Evolutionary conservation across 2,113 vertebrate genomes (phyloP).

Genomic region (Gobio gobio): DNA sequence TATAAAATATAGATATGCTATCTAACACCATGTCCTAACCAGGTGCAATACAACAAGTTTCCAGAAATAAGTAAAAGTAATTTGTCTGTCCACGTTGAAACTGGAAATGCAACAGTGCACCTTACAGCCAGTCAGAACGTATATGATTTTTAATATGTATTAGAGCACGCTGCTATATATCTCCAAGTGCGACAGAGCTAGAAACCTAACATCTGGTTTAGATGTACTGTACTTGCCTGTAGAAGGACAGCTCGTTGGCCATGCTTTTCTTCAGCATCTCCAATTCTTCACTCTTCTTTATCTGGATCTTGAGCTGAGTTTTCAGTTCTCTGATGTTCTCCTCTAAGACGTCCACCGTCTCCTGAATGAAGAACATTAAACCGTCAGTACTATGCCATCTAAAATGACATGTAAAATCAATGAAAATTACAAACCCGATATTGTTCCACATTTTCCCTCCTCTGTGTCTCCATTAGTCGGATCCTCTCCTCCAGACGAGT

Average conservation of each 20-base stretch:
- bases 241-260: slow-evolving; percentile 79
- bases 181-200: background rate
- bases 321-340: slow-evolving; percentile 84
- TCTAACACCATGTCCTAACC: background rate
- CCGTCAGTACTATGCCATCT: background rate
- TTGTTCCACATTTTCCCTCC: slow-evolving; percentile 82
- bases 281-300: slow-evolving; percentile 85
- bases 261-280: slow-evolving; percentile 83
- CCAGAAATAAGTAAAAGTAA: background rate
- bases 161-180: background rate
- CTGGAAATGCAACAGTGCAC: background rate
- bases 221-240: slow-evolving; percentile 79
- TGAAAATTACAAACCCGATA: slow-evolving; percentile 79
- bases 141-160: too few relatives aligned
- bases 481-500: slow-evolving; percentile 87
- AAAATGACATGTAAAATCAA: background rate
- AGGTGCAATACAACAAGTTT: background rate
- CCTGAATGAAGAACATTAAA: slow-evolving; percentile 69
- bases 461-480: slow-evolving; percentile 77
- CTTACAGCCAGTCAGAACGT: too few relatives aligned
- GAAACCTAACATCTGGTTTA: background rate
- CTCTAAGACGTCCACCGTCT: slow-evolving; percentile 84
- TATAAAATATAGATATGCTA: background rate
- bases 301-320: slow-evolving; percentile 84
- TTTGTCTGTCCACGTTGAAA: background rate